A percentile compares a stretch with the other conserved stretches of the same genome.
Evolutionary conservation across 2,888 invertebrate genomes (phyloP).

Genomic region (Gastracanthus pulcherrimus): DNA sequence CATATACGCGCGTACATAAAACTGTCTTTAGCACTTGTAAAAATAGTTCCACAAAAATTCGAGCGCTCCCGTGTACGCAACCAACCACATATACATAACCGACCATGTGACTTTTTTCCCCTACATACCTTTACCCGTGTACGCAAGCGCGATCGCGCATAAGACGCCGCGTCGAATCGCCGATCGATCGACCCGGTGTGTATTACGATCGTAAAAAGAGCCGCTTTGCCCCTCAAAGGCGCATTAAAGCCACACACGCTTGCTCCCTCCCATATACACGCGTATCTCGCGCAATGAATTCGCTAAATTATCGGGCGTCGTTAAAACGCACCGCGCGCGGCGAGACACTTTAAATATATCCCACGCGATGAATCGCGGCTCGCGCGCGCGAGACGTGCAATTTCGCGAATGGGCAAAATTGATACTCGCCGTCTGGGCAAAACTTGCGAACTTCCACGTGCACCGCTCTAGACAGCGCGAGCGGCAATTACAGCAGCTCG

Average conservation of each 20-base stretch:
- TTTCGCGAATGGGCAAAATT: conserved; percentile 36
- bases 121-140: not conserved
- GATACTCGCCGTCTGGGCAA: conserved; percentile 38
- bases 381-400: conserved; percentile 27
- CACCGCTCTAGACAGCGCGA: not conserved
- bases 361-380: conserved; percentile 37
- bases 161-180: conserved; percentile 14
- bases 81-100: too few relatives aligned
- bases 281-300: conserved; percentile 41
- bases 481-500: conserved; percentile 19
- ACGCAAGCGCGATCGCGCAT: not conserved
- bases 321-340: conserved; percentile 41
- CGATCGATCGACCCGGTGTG: conserved; percentile 39
- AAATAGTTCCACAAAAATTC: not conserved
- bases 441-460: too few relatives aligned
- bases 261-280: not conserved
- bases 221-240: conserved; percentile 32
- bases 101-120: not conserved
- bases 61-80: not conserved
- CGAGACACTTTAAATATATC: conserved; percentile 45
- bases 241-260: conserved; percentile 38
- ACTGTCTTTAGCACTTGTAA: not conserved
- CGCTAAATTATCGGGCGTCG: conserved; percentile 50
- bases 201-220: conserved; percentile 42
- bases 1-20: not conserved